These are phyloP conservation scores for Nemapogon koenigi DNA, from an alignment of 2,888 invertebrate genomes.

Conservation along the genomic window DNA sequence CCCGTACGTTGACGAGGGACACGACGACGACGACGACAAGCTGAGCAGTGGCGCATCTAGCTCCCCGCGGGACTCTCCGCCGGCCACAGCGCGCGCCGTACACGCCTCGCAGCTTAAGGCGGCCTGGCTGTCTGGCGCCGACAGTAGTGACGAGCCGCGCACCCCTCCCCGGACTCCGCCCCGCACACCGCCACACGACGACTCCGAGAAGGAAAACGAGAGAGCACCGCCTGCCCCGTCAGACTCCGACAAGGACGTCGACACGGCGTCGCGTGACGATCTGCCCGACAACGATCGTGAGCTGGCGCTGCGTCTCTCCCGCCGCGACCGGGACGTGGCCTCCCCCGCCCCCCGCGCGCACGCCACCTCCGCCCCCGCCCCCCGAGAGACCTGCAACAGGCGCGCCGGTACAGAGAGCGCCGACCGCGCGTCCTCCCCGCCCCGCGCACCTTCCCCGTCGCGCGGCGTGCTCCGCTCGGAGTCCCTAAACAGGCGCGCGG, in stretches of 20 bases:
- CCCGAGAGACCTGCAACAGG: constrained; percentile 23
- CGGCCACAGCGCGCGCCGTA: constrained; percentile 23
- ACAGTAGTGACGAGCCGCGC: constrained; percentile 53
- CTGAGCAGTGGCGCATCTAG: constrained; percentile 33
- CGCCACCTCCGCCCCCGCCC: constrained; percentile 18
- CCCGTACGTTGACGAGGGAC: constrained; percentile 75
- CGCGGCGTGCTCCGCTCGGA: constrained; percentile 65
- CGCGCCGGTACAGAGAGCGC: constrained; percentile 31
- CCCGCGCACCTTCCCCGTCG: constrained; percentile 21
- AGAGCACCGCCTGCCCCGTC: constrained; percentile 23
- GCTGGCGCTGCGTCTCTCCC: neutral
- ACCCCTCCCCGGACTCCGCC: constrained; percentile 50
- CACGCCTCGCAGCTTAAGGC: constrained; percentile 18
- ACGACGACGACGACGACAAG: constrained; percentile 50
- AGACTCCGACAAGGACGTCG: constrained; percentile 81
- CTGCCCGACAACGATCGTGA: constrained; percentile 46
- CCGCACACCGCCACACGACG: constrained; percentile 39
- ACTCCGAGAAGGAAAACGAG: constrained; percentile 44
- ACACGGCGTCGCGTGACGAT: constrained; percentile 65
- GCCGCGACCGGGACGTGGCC: neutral
- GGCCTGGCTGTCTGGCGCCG: constrained; percentile 34
- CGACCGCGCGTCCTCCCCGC: constrained; percentile 13
- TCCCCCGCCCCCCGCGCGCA: constrained; percentile 22
- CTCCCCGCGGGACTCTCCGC: constrained; percentile 28
- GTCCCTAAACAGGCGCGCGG: constrained; percentile 62